phyloP scores from a whole-genome alignment of 2,888 invertebrate species.

The Eupithecia abbreviata region DNA sequence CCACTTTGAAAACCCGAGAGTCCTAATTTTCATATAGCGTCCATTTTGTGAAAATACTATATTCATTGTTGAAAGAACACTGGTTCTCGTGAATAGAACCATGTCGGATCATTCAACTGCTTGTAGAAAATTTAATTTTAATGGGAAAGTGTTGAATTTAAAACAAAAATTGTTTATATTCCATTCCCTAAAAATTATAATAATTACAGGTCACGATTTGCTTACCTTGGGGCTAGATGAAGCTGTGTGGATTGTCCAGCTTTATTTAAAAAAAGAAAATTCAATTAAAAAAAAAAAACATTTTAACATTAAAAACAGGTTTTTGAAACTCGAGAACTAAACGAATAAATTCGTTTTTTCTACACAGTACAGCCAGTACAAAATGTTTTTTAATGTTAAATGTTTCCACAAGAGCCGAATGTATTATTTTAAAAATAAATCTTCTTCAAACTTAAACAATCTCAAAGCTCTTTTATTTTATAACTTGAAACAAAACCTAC shows the following conservation, averaged over 20 bases:
- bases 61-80: constrained; percentile 42
- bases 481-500: constrained; percentile 18
- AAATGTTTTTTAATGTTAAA: neutral
- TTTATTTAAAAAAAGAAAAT: no score
- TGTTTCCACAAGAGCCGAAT: neutral
- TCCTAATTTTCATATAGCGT: constrained; percentile 47
- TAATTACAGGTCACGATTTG: no score
- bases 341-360: neutral
- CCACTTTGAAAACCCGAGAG: constrained; percentile 46
- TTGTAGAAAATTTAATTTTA: neutral
- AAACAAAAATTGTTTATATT: neutral
- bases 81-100: constrained; percentile 38
- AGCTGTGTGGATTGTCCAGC: no score
- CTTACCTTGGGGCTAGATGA: no score
- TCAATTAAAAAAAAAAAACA: no score
- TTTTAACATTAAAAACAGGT: neutral
- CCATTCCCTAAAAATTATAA: no score
- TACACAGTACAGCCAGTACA: neutral
- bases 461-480: neutral
- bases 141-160: constrained; percentile 6
- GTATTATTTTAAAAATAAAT: neutral
- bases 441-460: neutral
- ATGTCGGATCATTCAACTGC: neutral
- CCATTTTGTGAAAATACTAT: constrained; percentile 43
- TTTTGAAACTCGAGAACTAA: neutral